phyloP scores from a whole-genome alignment of 2,113 vertebrate genomes.

The Ctenomys sociabilis region DNA sequence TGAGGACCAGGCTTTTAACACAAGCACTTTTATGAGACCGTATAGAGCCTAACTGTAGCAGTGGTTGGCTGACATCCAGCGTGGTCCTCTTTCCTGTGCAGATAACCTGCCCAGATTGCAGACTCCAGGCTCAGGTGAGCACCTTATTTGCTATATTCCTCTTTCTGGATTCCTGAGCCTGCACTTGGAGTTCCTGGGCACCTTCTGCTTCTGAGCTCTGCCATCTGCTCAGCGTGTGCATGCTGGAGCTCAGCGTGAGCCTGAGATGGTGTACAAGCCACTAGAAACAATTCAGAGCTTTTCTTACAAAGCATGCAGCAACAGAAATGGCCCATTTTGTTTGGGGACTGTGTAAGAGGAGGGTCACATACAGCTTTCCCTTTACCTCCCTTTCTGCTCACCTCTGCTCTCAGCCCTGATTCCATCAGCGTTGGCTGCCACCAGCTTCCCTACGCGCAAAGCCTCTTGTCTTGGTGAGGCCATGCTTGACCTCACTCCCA shows the following conservation, averaged over 20 bases:
- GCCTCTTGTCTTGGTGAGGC: background rate
- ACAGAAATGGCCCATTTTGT: background rate
- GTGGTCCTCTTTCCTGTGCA: background rate
- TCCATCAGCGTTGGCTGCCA: background rate
- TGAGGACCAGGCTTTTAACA: background rate
- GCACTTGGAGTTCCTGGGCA: background rate
- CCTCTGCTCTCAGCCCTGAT: background rate
- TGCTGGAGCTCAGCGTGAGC: background rate
- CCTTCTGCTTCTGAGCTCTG: background rate
- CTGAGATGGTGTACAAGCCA: background rate
- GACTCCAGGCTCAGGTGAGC: background rate
- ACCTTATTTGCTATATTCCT: background rate
- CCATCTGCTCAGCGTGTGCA: background rate
- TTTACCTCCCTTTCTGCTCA: background rate
- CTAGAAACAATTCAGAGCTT: background rate
- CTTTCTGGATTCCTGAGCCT: background rate
- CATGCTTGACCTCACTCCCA: rapidly evolving
- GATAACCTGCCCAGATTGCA: background rate
- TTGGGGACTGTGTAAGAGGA: background rate
- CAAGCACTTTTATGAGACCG: background rate
- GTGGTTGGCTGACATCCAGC: background rate
- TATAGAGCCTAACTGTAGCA: background rate
- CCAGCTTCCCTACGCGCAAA: rapidly evolving
- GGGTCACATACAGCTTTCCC: too few relatives aligned
- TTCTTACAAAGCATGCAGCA: background rate